A percentile compares a stretch with the other conserved stretches of the same genome.
Conservation (phyloP, 2,113 vertebrate species). For the Hydrochoerus hydrochaeris region DNA sequence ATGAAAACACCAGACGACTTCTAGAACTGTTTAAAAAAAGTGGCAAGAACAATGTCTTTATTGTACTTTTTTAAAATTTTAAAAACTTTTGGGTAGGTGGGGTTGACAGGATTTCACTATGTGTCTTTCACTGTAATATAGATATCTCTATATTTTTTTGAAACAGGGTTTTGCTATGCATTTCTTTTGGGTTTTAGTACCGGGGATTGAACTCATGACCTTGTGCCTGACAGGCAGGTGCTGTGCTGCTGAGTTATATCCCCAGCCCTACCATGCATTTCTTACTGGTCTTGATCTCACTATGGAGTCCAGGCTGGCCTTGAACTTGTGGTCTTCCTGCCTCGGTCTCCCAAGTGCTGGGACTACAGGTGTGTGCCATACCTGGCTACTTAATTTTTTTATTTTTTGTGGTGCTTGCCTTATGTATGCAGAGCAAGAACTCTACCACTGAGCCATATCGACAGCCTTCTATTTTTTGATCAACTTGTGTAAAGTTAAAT, state of each 20-base stretch:
- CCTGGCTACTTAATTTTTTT: background rate
- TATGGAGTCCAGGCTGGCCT: background rate
- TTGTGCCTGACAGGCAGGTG: too few species aligned
- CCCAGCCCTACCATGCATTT: background rate
- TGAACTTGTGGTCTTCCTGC: background rate
- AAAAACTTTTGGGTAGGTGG: background rate
- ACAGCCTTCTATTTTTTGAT: background rate
- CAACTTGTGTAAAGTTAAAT: background rate
- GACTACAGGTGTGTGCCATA: background rate
- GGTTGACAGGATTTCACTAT: background rate
- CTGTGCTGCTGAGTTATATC: too few species aligned
- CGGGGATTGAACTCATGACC: too few species aligned
- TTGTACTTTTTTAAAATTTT: background rate
- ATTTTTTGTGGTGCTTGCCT: background rate
- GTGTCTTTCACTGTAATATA: background rate
- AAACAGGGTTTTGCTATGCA: background rate
- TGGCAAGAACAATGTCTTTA: background rate
- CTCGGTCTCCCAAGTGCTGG: background rate
- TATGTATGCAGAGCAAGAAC: background rate
- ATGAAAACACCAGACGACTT: background rate
- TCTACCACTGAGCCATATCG: background rate
- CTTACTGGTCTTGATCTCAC: background rate
- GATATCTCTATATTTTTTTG: background rate
- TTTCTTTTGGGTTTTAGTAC: too few species aligned
- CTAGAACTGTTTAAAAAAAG: background rate